Evolutionary conservation across 1,140 invertebrate species (phyloP).

Genomic region (Ylistrum balloti): DNA sequence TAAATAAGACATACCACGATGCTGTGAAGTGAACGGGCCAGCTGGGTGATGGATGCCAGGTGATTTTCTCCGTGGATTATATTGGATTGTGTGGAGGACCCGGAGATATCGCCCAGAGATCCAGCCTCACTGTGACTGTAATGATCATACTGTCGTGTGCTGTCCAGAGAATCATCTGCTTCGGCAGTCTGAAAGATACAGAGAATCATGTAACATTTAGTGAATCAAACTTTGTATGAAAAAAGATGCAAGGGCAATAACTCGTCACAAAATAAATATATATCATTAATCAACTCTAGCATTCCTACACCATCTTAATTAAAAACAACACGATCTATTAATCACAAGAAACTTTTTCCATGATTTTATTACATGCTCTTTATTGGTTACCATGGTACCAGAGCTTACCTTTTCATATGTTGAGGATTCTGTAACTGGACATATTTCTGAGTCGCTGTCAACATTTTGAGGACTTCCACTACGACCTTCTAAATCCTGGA

Average conservation of each 20-base stretch:
- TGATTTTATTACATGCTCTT: no score
- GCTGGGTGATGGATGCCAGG: slow-evolving; percentile 69
- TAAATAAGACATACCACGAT: slow-evolving; percentile 69
- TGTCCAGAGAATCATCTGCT: slow-evolving; percentile 54
- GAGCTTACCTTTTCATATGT: slow-evolving; percentile 51
- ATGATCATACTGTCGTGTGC: slow-evolving; percentile 54
- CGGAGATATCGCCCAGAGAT: slow-evolving; percentile 67
- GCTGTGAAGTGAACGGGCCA: slow-evolving; percentile 71
- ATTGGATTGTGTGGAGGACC: slow-evolving; percentile 64
- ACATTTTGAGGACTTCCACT: slow-evolving; percentile 55
- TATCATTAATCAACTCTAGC: background rate
- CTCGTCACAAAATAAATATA: background rate
- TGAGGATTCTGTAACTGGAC: slow-evolving; percentile 55
- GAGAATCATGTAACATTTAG: background rate
- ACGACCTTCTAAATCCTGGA: slow-evolving; percentile 52
- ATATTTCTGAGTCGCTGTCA: slow-evolving; percentile 61
- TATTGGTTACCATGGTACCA: no score
- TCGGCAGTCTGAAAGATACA: slow-evolving; percentile 24
- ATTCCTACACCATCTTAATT: background rate
- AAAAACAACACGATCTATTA: background rate
- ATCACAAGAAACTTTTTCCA: no score
- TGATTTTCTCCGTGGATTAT: slow-evolving; percentile 64
- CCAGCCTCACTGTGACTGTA: slow-evolving; percentile 61
- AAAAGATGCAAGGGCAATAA: background rate
- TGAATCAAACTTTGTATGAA: background rate